Conservation (phyloP, 92 coral and sea anemone species). For the Epizoanthus rinbou region DNA sequence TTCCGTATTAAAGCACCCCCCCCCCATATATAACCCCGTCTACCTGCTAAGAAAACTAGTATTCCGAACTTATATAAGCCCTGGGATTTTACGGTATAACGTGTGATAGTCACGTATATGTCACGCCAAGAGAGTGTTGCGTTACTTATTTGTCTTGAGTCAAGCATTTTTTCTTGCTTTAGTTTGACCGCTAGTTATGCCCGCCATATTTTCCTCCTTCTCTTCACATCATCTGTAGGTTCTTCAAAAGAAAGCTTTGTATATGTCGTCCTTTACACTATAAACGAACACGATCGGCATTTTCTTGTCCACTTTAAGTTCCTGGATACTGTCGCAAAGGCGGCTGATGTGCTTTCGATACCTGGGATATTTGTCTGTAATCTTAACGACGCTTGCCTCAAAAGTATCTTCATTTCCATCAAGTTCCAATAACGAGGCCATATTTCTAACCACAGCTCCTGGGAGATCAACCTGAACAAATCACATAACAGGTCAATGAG, state of each 20-base stretch:
- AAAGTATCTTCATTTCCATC: conserved; percentile 69
- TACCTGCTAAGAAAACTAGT: too few relatives aligned
- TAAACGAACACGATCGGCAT: conserved; percentile 84
- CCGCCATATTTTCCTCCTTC: too few relatives aligned
- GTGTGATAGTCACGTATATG: too few relatives aligned
- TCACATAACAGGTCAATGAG: neutral
- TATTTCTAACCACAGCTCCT: conserved; percentile 67
- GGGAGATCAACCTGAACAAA: conserved; percentile 88
- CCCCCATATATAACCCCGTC: too few relatives aligned
- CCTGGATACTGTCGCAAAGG: conserved; percentile 80
- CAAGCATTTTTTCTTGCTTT: too few relatives aligned
- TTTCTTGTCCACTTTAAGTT: conserved; percentile 71
- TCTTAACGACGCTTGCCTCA: conserved; percentile 67
- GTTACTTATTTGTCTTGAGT: too few relatives aligned
- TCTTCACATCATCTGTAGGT: neutral
- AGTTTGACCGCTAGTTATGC: too few relatives aligned
- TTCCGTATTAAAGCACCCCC: too few relatives aligned
- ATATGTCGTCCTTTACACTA: conserved; percentile 83
- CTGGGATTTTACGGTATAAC: too few relatives aligned
- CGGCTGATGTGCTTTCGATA: conserved; percentile 71
- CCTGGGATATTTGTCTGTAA: conserved; percentile 77
- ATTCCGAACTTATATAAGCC: too few relatives aligned
- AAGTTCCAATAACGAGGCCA: conserved; percentile 82
- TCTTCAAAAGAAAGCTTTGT: conserved; percentile 71
- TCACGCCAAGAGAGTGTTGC: too few relatives aligned